phyloP scores from a whole-genome alignment of 2,797 vertebrate genomes.

The Poecilia picta region DNA sequence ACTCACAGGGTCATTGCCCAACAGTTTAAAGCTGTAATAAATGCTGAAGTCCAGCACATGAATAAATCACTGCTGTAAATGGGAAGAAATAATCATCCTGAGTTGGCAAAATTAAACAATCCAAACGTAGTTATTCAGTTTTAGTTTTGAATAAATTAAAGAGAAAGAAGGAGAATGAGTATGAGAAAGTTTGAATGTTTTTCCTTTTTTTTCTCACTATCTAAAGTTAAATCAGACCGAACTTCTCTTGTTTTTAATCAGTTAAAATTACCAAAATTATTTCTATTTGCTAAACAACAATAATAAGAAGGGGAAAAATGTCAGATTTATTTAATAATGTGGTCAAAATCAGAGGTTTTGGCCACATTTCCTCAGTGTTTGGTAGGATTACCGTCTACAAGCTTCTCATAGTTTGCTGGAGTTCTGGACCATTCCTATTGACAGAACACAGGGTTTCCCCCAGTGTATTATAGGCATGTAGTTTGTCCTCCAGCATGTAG shows the following conservation, averaged over 20 bases:
- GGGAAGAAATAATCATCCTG: background rate
- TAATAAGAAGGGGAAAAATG: background rate
- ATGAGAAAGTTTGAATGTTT: background rate
- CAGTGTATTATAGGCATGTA: too few relatives aligned
- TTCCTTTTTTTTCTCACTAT: background rate
- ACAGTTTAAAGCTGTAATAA: conserved; percentile 9
- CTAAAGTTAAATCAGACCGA: background rate
- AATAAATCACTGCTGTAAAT: conserved; percentile 6
- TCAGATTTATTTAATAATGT: background rate
- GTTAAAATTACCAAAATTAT: background rate
- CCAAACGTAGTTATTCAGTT: background rate
- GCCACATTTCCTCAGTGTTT: background rate
- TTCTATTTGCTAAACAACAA: background rate
- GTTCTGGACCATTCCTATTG: too few relatives aligned
- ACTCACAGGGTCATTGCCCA: conserved; percentile 41
- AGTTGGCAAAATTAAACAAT: background rate
- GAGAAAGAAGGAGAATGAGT: background rate
- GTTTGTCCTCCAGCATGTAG: too few relatives aligned
- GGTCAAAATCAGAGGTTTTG: background rate
- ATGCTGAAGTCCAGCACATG: background rate
- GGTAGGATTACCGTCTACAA: too few relatives aligned
- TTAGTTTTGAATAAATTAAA: background rate
- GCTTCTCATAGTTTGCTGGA: too few relatives aligned
- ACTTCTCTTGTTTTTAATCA: background rate
- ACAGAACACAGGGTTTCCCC: too few relatives aligned